These are phyloP conservation scores for Malurus leucopterus DNA, from an alignment of 2,797 vertebrate genomes.

Conservation along the genomic window DNA sequence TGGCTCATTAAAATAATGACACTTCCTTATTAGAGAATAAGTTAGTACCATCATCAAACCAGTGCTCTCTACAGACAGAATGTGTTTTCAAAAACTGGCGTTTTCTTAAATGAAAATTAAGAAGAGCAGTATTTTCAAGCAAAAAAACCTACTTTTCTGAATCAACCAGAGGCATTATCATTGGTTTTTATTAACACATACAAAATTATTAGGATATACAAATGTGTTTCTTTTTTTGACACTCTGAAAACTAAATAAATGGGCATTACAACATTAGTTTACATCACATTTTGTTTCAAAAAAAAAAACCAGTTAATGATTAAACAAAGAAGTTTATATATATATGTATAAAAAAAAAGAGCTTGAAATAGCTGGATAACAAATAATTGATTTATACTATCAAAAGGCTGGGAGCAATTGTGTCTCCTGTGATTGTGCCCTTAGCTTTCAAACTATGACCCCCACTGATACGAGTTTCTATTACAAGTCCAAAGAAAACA, in stretches of 20 bases:
- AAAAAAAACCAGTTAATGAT: conserved; percentile 31
- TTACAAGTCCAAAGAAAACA: neutral
- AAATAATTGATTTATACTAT: conserved; percentile 33
- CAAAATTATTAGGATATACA: conserved; percentile 75
- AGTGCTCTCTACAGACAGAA: neutral
- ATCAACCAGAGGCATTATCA: conserved; percentile 50
- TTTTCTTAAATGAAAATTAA: neutral
- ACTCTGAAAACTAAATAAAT: conserved; percentile 58
- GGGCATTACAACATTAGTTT: conserved; percentile 58
- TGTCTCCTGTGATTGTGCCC: conserved; percentile 4
- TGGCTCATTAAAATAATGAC: neutral
- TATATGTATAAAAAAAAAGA: neutral
- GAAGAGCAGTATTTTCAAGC: neutral
- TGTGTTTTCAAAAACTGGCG: neutral
- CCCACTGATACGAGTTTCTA: neutral
- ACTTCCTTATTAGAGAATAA: neutral
- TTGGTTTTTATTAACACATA: conserved; percentile 79
- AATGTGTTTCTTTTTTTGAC: conserved; percentile 57
- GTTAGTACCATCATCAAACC: neutral
- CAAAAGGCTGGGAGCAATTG: conserved; percentile 9
- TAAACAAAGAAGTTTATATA: conserved; percentile 46
- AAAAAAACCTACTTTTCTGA: conserved; percentile 44
- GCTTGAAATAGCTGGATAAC: conserved; percentile 58
- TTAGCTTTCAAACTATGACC: conserved; percentile 22
- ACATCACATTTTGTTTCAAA: conserved; percentile 49